Conservation (phyloP, 1,140 invertebrate genomes). For the Sarcophaga peregrina region DNA sequence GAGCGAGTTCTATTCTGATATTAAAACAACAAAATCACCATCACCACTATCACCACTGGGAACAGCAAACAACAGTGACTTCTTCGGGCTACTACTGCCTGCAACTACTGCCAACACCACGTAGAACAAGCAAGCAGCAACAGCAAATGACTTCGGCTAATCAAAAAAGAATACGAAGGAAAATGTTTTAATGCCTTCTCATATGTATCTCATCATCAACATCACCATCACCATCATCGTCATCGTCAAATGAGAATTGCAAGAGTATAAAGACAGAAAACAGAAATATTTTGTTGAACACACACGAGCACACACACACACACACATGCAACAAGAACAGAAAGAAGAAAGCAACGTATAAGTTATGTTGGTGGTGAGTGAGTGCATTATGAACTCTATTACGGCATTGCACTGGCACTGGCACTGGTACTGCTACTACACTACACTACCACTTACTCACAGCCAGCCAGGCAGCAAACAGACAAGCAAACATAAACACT, state of each 20-base stretch:
- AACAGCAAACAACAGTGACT: too few species aligned
- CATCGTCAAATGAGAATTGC: background rate
- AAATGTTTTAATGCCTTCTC: background rate
- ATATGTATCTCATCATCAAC: background rate
- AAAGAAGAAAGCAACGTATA: background rate
- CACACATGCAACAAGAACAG: background rate
- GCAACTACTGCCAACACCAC: too few species aligned
- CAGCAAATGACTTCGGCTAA: too few species aligned
- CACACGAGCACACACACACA: background rate
- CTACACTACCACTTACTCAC: background rate
- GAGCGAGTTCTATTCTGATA: background rate
- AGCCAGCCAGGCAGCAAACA: background rate
- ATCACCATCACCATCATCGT: too few species aligned
- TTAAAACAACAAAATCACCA: background rate
- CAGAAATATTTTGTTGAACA: background rate
- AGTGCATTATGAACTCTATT: conserved; percentile 28
- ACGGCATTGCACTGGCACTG: background rate
- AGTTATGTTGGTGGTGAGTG: background rate
- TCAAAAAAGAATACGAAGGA: background rate
- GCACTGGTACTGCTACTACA: background rate
- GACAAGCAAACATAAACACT: background rate
- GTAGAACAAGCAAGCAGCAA: too few species aligned
- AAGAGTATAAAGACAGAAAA: background rate
- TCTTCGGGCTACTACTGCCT: too few species aligned
- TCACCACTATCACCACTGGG: background rate